Evolutionary conservation across 2,888 invertebrate genomes (phyloP).

Genomic region (Rhingia campestris): DNA sequence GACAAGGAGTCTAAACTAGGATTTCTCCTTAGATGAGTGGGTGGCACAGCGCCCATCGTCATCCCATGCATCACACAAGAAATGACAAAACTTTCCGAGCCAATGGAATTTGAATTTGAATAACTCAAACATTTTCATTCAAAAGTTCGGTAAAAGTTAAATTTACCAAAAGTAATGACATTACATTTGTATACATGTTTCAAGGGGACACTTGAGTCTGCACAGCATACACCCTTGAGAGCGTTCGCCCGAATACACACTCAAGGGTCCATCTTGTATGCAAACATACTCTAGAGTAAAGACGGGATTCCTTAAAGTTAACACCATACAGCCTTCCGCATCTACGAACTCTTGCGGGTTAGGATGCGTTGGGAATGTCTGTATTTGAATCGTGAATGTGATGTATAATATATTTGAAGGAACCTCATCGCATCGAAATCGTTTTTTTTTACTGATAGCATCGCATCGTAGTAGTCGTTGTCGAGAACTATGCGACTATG

Average conservation of each 20-base stretch:
- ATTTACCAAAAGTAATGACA: conserved; percentile 74
- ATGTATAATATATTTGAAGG: conserved; percentile 69
- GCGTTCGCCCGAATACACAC: conserved; percentile 63
- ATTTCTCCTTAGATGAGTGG: not conserved
- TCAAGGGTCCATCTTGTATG: conserved; percentile 59
- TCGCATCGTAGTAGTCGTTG: conserved; percentile 20
- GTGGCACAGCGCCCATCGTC: conserved; percentile 7
- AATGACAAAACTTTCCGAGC: conserved; percentile 62
- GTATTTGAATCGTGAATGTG: conserved; percentile 60
- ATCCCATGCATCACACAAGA: conserved; percentile 1
- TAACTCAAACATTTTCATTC: conserved; percentile 74
- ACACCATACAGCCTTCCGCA: conserved; percentile 22
- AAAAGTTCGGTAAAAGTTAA: conserved; percentile 73
- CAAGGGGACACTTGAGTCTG: conserved; percentile 67
- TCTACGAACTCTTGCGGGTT: not conserved
- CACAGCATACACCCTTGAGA: conserved; percentile 42
- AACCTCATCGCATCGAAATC: conserved; percentile 72
- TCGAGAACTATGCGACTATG: conserved; percentile 23
- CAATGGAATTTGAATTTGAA: conserved; percentile 74
- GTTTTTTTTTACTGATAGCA: conserved; percentile 56
- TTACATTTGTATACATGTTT: conserved; percentile 73
- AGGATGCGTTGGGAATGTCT: conserved; percentile 15
- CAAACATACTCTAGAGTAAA: conserved; percentile 38
- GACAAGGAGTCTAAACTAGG: not conserved
- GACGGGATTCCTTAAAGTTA: conserved; percentile 21